Evolutionary conservation across 1,140 invertebrate genomes (phyloP), one percentile per base, ranked within the genome.

Genomic region (Drosophila azteca): DNA sequence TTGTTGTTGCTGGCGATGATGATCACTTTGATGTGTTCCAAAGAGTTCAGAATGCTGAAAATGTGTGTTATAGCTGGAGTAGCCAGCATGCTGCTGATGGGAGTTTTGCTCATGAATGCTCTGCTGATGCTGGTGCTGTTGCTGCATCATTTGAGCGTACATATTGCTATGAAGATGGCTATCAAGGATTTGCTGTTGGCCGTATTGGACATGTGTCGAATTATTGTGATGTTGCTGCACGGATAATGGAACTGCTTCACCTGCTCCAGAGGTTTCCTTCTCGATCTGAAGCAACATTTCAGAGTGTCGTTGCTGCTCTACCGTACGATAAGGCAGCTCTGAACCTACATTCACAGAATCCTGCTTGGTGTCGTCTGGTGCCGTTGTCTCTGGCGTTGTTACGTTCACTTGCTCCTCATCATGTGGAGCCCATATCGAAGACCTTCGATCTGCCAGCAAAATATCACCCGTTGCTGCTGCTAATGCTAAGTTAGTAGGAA

Each of bases 401-500:
- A 11, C 24, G 13, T 57, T 49, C 20, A 31, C 43, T 46, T 79
- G 60, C 31, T 72, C 70, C 1, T 82, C 83, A 15, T 67, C 59
- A 26, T 88, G 83, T 15, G 83, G 83, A n/a, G 77, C 50, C 83
- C 83, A 88, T 15, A 89, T 65, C 22, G 79, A 48, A 4, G 64
- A 15, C 11, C 71, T 70, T 8, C 60, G 49, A 35, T 88, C 83
- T 20, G 68, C 35, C 20, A 58, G 39, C 51, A 88, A 62, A 79
- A 77, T 87, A 88, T 87, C 84, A 89, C 79, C 65, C 53, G 76
- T 61, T 65, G 65, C 54, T 58, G 52, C 50, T 70, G 77, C 66
- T 87, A 84, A 64, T 68, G 67, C 51, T 77, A 88, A 45, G 43
- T 79, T 87, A 79, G 59, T 83, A 88, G 83, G 71, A 88, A 67